Conservation (phyloP, 1,140 invertebrate species). For the Saxidomus purpurata region DNA sequence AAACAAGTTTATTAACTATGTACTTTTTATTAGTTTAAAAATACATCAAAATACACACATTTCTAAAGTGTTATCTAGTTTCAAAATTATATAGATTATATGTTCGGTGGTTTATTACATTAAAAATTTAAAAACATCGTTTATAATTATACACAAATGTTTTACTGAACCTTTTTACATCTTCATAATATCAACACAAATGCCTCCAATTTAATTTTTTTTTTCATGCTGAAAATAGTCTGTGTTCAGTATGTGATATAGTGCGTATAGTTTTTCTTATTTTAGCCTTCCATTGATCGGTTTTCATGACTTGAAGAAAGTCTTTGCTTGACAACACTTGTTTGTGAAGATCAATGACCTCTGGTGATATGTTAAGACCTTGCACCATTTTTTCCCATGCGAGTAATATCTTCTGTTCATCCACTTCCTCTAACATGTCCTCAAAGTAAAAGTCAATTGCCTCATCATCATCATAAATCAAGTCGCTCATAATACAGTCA, state of each 20-base stretch:
- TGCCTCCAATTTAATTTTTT: neutral
- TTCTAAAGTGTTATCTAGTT: too few species aligned
- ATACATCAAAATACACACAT: too few species aligned
- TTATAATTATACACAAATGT: neutral
- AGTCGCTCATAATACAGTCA: conserved; percentile 28
- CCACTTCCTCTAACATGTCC: conserved; percentile 40
- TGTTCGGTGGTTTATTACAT: too few species aligned
- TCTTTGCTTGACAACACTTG: conserved; percentile 23
- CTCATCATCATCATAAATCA: conserved; percentile 24
- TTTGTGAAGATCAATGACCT: conserved; percentile 36
- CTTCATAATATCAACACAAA: neutral
- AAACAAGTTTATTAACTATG: neutral
- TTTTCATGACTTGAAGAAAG: conserved; percentile 50
- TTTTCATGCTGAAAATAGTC: conserved; percentile 12
- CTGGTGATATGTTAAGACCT: neutral
- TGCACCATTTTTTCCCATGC: conserved; percentile 32
- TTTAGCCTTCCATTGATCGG: conserved; percentile 37
- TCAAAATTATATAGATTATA: too few species aligned
- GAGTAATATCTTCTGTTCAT: conserved; percentile 24
- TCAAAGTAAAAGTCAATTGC: conserved; percentile 52
- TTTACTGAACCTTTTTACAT: neutral
- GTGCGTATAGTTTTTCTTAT: conserved; percentile 35
- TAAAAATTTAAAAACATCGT: too few species aligned
- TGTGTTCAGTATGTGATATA: conserved; percentile 10
- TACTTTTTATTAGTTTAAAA: neutral